phyloP scores from a whole-genome alignment of 2,888 invertebrate species.

The Mayetiola destructor region DNA sequence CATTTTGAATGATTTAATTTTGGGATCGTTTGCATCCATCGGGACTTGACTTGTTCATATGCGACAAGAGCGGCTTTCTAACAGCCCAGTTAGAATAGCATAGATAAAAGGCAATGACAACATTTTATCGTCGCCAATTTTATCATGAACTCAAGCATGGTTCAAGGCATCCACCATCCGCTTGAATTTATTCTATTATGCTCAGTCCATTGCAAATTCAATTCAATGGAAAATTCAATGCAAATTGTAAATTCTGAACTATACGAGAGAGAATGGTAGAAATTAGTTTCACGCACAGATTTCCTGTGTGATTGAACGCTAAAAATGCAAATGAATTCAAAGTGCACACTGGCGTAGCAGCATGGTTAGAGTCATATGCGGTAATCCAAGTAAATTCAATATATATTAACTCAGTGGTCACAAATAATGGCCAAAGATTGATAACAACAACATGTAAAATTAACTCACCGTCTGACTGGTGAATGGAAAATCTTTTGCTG shows the following conservation, averaged over 20 bases:
- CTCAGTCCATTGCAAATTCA: slow-evolving; percentile 3
- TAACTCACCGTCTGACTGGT: too few relatives aligned
- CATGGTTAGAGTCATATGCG: not conserved
- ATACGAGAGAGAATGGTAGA: too few relatives aligned
- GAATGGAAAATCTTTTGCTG: slow-evolving; percentile 1
- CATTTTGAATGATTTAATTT: too few relatives aligned
- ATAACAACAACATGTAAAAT: slow-evolving; percentile 10
- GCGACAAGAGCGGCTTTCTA: too few relatives aligned
- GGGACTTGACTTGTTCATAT: too few relatives aligned
- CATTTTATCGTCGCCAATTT: too few relatives aligned
- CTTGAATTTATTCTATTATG: too few relatives aligned
- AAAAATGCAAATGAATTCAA: slow-evolving; percentile 4
- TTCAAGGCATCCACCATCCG: not conserved
- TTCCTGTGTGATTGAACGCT: slow-evolving; percentile 11
- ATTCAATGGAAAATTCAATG: slow-evolving; percentile 9
- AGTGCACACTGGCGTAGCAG: too few relatives aligned
- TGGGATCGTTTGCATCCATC: too few relatives aligned
- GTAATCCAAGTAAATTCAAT: not conserved
- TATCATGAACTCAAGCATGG: too few relatives aligned
- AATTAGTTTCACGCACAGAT: slow-evolving; percentile 5
- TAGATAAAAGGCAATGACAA: too few relatives aligned
- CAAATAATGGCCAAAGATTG: slow-evolving; percentile 2
- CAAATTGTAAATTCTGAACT: slow-evolving; percentile 4
- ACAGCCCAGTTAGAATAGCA: too few relatives aligned
- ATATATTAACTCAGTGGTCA: not conserved